A percentile compares a stretch with the other conserved stretches of the same genome.
These are phyloP conservation scores for Meriones psammophilus DNA, from an alignment of 2,797 vertebrate species.

Conservation along the genomic window DNA sequence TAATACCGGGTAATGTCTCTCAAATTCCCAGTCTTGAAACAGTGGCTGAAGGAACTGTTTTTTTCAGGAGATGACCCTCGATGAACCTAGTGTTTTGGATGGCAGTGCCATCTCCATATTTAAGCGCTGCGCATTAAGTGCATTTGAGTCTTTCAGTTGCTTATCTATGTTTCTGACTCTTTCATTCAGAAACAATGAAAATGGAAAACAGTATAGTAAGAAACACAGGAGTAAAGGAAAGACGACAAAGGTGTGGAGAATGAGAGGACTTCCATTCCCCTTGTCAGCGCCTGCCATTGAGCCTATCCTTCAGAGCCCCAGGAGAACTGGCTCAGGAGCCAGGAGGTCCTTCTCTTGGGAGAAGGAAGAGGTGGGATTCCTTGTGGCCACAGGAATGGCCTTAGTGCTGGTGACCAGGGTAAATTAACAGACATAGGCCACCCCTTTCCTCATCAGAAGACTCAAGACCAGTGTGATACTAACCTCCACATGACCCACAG, in stretches of 20 bases:
- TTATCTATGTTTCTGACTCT: not conserved
- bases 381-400: not conserved
- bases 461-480: not conserved
- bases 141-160: not conserved
- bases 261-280: not conserved
- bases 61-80: not conserved
- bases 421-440: rapidly evolving
- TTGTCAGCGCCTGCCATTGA: not conserved
- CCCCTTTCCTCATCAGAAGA: not conserved
- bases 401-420: not conserved
- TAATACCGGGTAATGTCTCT: not conserved
- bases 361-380: not conserved
- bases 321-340: not conserved
- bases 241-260: not conserved
- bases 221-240: not conserved
- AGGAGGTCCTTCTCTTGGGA: not conserved
- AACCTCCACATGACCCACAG: not conserved
- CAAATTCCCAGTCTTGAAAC: not conserved
- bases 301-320: too few species aligned
- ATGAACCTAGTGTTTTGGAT: constrained; percentile 12
- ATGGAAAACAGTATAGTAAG: not conserved
- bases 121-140: not conserved
- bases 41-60: not conserved
- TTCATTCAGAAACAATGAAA: not conserved
- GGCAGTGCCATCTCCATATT: not conserved